These are phyloP conservation scores for Australoheros facetus DNA, from an alignment of 2,797 vertebrate species.

Conservation along the genomic window DNA sequence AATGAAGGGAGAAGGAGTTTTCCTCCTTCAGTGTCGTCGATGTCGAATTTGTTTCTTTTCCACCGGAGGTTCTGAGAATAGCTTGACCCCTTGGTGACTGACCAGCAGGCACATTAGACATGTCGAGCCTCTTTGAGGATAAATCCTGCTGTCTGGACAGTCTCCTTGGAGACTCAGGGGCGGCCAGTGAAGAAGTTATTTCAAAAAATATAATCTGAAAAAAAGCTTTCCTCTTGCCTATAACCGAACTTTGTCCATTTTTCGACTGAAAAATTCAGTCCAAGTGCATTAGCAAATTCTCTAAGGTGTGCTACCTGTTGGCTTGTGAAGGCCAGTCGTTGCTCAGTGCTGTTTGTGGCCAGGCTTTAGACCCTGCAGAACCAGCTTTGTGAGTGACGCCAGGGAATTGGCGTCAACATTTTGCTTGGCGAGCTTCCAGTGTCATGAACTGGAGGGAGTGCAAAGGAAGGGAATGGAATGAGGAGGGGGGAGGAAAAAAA, in stretches of 20 bases:
- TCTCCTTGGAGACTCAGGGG: slow-evolving; percentile 42
- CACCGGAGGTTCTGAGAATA: slow-evolving; percentile 59
- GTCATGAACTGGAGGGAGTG: slow-evolving; percentile 69
- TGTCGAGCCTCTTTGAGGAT: slow-evolving; percentile 53
- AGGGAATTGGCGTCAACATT: slow-evolving; percentile 73
- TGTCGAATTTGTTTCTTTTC: slow-evolving; percentile 34
- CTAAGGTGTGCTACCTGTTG: slow-evolving; percentile 38
- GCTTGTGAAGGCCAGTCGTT: not conserved
- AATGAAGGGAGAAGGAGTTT: slow-evolving; percentile 23
- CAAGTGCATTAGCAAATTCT: slow-evolving; percentile 5
- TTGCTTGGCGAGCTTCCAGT: slow-evolving; percentile 75
- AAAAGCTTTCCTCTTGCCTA: not conserved
- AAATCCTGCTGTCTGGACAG: slow-evolving; percentile 45
- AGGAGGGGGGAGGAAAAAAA: not conserved
- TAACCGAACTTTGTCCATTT: not conserved
- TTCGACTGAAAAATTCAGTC: not conserved
- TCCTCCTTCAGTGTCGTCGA: slow-evolving; percentile 26
- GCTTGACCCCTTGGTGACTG: slow-evolving; percentile 53
- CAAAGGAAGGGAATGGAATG: slow-evolving; percentile 59
- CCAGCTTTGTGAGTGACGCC: slow-evolving; percentile 50
- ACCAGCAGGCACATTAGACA: slow-evolving; percentile 56
- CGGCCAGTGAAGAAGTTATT: slow-evolving; percentile 17
- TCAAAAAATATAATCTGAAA: not conserved
- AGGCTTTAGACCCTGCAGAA: slow-evolving; percentile 42
- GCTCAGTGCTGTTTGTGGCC: not conserved